Evolutionary conservation across 2,888 invertebrate genomes (phyloP).

Genomic region (Pristionchus exspectatus): DNA sequence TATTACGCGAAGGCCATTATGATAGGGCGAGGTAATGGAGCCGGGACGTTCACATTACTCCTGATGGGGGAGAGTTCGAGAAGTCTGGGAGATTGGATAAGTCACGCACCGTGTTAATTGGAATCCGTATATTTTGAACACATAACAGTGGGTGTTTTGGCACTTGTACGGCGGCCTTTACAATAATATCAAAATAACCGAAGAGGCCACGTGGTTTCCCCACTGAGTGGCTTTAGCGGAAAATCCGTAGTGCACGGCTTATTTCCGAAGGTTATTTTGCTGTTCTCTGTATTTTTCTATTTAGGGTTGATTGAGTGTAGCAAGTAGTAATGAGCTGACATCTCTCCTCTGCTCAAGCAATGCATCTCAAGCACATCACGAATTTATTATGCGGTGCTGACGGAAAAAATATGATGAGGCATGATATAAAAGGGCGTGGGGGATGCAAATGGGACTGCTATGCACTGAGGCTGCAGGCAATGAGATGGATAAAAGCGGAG

Average conservation of each 20-base stretch:
- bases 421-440: neutral
- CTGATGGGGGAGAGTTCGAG: neutral
- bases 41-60: neutral
- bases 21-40: neutral
- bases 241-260: neutral
- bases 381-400: slow-evolving; percentile 6
- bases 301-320: neutral
- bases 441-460: neutral
- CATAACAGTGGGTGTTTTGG: neutral
- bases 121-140: neutral
- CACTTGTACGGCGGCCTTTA: neutral
- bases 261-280: neutral
- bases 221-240: neutral
- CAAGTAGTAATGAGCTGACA: neutral
- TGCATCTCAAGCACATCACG: slow-evolving; percentile 1
- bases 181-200: neutral
- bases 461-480: neutral
- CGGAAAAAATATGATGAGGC: neutral
- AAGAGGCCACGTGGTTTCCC: neutral
- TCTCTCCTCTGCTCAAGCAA: neutral
- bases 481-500: slow-evolving; percentile 7
- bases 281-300: neutral
- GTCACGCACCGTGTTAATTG: neutral
- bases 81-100: neutral
- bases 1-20: neutral